Conservation (phyloP, 1,140 invertebrate genomes). For the Lerema accius region DNA sequence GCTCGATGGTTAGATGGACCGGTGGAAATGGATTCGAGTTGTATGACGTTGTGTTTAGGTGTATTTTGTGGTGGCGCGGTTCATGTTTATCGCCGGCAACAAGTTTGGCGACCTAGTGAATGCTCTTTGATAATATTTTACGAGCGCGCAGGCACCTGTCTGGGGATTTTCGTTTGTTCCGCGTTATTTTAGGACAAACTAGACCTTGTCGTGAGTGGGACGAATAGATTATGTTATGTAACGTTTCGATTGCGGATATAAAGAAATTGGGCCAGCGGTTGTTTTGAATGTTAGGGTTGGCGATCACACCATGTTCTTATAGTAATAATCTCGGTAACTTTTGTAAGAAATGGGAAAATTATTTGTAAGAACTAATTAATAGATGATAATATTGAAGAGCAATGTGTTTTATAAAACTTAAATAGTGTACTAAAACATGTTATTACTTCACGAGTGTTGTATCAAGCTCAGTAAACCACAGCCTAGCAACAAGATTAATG, state of each 20-base stretch:
- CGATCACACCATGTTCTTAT: background rate
- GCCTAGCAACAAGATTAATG: conserved; percentile 4
- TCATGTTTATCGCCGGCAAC: conserved; percentile 42
- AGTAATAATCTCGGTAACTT: no score
- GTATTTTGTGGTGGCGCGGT: conserved; percentile 11
- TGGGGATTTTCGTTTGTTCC: conserved; percentile 18
- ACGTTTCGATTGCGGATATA: conserved; percentile 16
- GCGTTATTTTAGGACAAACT: conserved; percentile 29
- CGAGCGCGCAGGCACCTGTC: conserved; percentile 29
- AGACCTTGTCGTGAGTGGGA: conserved; percentile 30
- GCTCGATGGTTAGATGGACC: conserved; percentile 5
- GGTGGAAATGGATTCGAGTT: conserved; percentile 5
- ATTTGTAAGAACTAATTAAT: no score
- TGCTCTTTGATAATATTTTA: conserved; percentile 40
- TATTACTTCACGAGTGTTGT: no score
- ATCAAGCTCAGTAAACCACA: no score
- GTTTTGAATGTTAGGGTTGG: conserved; percentile 10
- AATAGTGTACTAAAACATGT: no score
- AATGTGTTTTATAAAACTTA: no score
- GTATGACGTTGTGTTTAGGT: conserved; percentile 19
- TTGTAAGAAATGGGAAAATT: no score
- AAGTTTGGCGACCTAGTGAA: conserved; percentile 45
- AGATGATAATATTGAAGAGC: background rate
- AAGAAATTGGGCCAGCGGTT: conserved; percentile 21
- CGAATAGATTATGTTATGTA: conserved; percentile 16